Base-by-base conservation (phyloP, 1,140 invertebrate genomes). In the Mactra quadrangularis region DNA sequence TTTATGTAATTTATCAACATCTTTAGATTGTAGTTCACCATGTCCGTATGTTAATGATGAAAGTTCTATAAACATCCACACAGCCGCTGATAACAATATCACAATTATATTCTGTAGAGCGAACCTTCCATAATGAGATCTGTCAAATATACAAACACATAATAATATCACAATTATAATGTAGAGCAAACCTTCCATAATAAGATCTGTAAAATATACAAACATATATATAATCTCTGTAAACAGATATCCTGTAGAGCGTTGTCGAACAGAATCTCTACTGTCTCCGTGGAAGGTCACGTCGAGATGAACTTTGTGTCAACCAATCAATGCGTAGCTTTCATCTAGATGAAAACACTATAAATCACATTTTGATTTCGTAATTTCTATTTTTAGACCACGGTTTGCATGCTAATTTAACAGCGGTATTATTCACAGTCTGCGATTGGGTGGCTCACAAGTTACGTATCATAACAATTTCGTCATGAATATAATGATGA, bases 1-100 rank as follows among this genome's bases (percentile, higher is more conserved):
- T 88, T 88, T 89, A 15, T 79, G 83, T 0, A 89, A 62, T 27
- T 68, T 45, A 31, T 84, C 45, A 3, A 90, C 87, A n/a, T 88
- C 62, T 33, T 84, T 52, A 9, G 78, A 9, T 13, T 66, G 82
- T 15, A 90, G 66, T n/a, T 74, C 68, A 0, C 27, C 64, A 47
- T 59, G 86, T 7, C 89, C 89, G 38, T 89, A 88, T 0, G 87
- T 74, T 57, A 90, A 84, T 4, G 83, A 71, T 15, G 84, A 68
- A 2, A 90, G 55, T 31, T 87, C 50, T 29, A 75, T 47, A 66
- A 89, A 90, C 41, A 82, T 72, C 72, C 85, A 88, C 0, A 84
- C 41, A 3, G 82, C 83, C 6, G 52, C 55, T 7, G 84, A 33
- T 13, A 88, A 25, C 31, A 90, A 35, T 3, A 77, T 70, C n/a